Percentiles rank a stretch among this genome's conserved stretches.
Conservation (phyloP, 2,797 vertebrate genomes). For the Karalla daura region DNA sequence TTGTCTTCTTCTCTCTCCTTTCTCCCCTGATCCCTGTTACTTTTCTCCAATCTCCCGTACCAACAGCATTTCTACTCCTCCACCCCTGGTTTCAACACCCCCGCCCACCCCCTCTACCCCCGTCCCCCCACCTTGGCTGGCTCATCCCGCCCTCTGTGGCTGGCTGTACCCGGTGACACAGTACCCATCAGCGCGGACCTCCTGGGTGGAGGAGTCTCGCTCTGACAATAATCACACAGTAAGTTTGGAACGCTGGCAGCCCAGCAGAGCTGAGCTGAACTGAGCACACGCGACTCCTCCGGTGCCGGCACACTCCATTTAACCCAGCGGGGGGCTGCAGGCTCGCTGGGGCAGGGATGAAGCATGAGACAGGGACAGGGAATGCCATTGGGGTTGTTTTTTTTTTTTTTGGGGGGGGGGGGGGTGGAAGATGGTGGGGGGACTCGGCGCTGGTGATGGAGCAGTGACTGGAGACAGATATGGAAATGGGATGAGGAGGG, state of each 20-base stretch:
- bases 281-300: conserved; percentile 74
- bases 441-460: conserved; percentile 40
- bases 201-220: conserved; percentile 78
- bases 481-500: conserved; percentile 58
- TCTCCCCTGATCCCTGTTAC: conserved; percentile 35
- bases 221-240: conserved; percentile 81
- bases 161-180: conserved; percentile 74
- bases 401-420: no score
- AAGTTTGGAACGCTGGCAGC: conserved; percentile 80
- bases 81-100: conserved; percentile 35
- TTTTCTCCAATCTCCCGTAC: conserved; percentile 37
- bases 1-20: conserved; percentile 42
- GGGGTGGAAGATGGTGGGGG: conserved; percentile 23
- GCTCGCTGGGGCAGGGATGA: conserved; percentile 72
- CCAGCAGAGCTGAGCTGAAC: conserved; percentile 74
- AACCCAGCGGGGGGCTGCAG: conserved; percentile 74
- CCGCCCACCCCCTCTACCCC: no score
- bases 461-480: conserved; percentile 63
- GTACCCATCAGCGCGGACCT: conserved; percentile 77
- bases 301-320: conserved; percentile 83
- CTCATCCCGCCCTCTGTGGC: conserved; percentile 62
- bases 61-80: conserved; percentile 35
- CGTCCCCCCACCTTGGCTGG: conserved; percentile 46
- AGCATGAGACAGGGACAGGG: conserved; percentile 70
- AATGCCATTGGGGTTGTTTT: conserved; percentile 59